A percentile compares a stretch with the other conserved stretches of the same genome.
Evolutionary conservation across 2,888 invertebrate genomes (phyloP).

Genomic region (Lasioglossum villosulum): DNA sequence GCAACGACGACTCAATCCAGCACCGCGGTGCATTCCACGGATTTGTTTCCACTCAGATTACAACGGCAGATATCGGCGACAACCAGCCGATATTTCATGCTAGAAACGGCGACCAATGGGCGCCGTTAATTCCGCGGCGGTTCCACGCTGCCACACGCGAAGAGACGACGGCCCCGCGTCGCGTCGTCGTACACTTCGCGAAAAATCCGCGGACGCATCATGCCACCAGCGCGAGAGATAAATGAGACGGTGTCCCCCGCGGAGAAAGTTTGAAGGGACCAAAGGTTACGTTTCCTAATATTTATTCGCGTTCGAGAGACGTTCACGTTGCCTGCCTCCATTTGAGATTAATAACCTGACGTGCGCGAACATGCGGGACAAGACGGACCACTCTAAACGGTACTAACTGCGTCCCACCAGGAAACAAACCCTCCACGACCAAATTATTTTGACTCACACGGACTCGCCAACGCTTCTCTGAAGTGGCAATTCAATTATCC

Average conservation of each 20-base stretch:
- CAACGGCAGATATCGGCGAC: constrained; percentile 69
- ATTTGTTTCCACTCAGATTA: constrained; percentile 74
- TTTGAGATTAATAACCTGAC: constrained; percentile 23
- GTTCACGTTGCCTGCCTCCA: neutral
- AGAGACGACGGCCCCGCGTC: constrained; percentile 2
- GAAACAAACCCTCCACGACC: neutral
- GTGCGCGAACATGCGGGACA: neutral
- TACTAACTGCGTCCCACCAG: neutral
- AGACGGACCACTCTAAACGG: neutral
- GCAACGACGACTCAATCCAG: constrained; percentile 68
- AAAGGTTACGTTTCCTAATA: constrained; percentile 21
- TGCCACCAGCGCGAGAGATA: constrained; percentile 5
- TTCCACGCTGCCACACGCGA: constrained; percentile 32
- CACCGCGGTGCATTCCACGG: constrained; percentile 64
- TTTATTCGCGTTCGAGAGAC: constrained; percentile 22
- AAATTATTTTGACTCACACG: neutral
- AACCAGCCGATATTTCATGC: constrained; percentile 71
- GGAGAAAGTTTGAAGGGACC: constrained; percentile 29
- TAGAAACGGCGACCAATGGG: constrained; percentile 59
- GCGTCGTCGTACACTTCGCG: neutral
- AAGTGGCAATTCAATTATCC: neutral
- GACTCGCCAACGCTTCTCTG: neutral
- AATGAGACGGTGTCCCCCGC: constrained; percentile 15
- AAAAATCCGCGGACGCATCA: constrained; percentile 14
- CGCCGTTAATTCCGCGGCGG: constrained; percentile 54